A percentile compares a stretch with the other conserved stretches of the same genome.
phyloP scores from a whole-genome alignment of 1,140 invertebrate species.

The Streblospio benedicti region DNA sequence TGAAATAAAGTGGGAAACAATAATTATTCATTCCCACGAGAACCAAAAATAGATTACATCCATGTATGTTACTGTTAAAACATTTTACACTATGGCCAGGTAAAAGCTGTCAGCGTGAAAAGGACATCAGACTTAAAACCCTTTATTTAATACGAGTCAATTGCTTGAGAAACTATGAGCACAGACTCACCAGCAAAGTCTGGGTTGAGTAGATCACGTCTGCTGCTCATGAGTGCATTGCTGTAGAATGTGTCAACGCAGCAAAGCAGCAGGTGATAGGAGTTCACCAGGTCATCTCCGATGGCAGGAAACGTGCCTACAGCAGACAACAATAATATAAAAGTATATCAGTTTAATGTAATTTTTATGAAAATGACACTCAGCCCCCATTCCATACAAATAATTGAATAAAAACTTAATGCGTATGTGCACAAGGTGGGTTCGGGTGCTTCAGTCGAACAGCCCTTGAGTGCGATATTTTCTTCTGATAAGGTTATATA shows the following conservation, averaged over 20 bases:
- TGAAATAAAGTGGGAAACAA: too few species aligned
- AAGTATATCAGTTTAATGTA: neutral
- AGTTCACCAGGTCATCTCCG: slow-evolving; percentile 86
- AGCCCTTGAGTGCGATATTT: too few species aligned
- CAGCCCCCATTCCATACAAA: neutral
- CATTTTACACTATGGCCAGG: too few species aligned
- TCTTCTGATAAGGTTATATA: too few species aligned
- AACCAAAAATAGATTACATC: too few species aligned
- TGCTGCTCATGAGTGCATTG: slow-evolving; percentile 70
- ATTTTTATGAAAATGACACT: neutral
- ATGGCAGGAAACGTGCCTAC: slow-evolving; percentile 57
- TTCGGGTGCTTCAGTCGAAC: neutral
- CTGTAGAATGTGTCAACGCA: slow-evolving; percentile 83
- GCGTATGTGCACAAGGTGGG: neutral
- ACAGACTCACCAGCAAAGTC: slow-evolving; percentile 67
- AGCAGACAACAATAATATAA: slow-evolving; percentile 17
- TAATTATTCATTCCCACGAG: too few species aligned
- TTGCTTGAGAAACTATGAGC: too few species aligned
- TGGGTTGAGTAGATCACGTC: slow-evolving; percentile 76
- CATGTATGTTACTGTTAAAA: too few species aligned
- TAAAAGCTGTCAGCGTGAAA: too few species aligned
- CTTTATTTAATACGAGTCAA: too few species aligned
- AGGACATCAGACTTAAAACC: too few species aligned
- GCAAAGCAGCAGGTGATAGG: slow-evolving; percentile 80
- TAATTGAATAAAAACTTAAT: neutral